These are phyloP conservation scores for Steinernema feltiae DNA, from an alignment of 1,140 invertebrate species.

Conservation along the genomic window DNA sequence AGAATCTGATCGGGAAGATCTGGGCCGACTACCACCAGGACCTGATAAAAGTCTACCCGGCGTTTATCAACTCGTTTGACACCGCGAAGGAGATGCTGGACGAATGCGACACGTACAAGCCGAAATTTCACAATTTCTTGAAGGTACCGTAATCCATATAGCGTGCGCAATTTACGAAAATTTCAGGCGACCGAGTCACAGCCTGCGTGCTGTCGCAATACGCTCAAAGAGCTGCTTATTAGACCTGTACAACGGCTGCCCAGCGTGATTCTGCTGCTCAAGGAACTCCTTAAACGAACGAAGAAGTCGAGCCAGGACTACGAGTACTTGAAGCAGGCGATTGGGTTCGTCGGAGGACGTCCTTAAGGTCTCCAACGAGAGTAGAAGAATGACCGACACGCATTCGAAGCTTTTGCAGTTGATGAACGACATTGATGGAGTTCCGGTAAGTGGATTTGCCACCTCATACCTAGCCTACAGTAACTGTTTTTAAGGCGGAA, in stretches of 20 bases:
- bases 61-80: conserved; percentile 95
- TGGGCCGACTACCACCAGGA: conserved; percentile 59
- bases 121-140: conserved; percentile 90
- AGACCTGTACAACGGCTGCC: conserved; percentile 90
- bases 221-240: conserved; percentile 85
- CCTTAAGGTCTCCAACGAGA: conserved; percentile 65
- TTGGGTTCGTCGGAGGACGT: conserved; percentile 81
- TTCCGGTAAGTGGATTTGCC: conserved; percentile 25
- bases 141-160: conserved; percentile 68
- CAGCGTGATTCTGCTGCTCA: conserved; percentile 83
- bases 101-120: conserved; percentile 81
- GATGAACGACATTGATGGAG: conserved; percentile 32
- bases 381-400: conserved; percentile 25
- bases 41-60: conserved; percentile 86
- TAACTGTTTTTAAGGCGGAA: conserved; percentile 6
- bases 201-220: conserved; percentile 88
- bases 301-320: conserved; percentile 77
- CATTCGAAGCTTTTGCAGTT: conserved; percentile 10
- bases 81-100: conserved; percentile 85
- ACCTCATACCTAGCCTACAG: no score
- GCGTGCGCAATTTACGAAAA: no score
- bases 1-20: conserved; percentile 10
- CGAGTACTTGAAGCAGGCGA: conserved; percentile 73
- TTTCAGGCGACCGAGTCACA: conserved; percentile 51
- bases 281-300: conserved; percentile 86